Conservation (phyloP, 2,888 invertebrate genomes). For the Spodoptera picta region DNA sequence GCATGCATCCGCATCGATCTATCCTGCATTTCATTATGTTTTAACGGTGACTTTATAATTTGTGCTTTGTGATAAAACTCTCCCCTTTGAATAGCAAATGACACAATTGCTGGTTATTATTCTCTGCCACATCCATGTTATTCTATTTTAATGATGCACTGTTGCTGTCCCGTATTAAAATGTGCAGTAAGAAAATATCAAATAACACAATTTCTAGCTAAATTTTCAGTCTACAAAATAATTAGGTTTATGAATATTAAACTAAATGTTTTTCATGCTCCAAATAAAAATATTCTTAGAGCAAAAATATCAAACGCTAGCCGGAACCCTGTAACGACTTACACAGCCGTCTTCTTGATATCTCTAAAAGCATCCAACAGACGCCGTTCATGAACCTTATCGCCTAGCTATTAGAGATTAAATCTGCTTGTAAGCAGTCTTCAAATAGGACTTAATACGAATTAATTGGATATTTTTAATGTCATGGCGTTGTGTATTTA, state of each 20-base stretch:
- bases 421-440: slow-evolving; percentile 49
- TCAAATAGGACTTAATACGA: slow-evolving; percentile 70
- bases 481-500: slow-evolving; percentile 76
- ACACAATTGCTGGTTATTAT: slow-evolving; percentile 19
- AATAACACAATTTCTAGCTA: slow-evolving; percentile 15
- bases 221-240: slow-evolving; percentile 16
- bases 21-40: slow-evolving; percentile 70
- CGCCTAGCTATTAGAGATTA: slow-evolving; percentile 54
- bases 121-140: slow-evolving; percentile 1
- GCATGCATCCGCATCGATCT: slow-evolving; percentile 76
- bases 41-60: slow-evolving; percentile 64
- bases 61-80: slow-evolving; percentile 53
- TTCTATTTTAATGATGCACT: slow-evolving; percentile 19
- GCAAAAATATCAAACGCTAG: slow-evolving; percentile 72
- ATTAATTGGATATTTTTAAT: slow-evolving; percentile 77
- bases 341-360: slow-evolving; percentile 69
- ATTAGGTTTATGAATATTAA: slow-evolving; percentile 36
- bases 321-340: slow-evolving; percentile 72
- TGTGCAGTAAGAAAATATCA: slow-evolving; percentile 11
- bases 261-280: slow-evolving; percentile 45
- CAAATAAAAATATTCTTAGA: slow-evolving; percentile 64
- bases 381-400: slow-evolving; percentile 46
- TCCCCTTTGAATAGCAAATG: slow-evolving; percentile 44
- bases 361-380: slow-evolving; percentile 62
- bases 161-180: neutral